Conservation (phyloP, 2,888 invertebrate genomes). For the Andrena flavipes region DNA sequence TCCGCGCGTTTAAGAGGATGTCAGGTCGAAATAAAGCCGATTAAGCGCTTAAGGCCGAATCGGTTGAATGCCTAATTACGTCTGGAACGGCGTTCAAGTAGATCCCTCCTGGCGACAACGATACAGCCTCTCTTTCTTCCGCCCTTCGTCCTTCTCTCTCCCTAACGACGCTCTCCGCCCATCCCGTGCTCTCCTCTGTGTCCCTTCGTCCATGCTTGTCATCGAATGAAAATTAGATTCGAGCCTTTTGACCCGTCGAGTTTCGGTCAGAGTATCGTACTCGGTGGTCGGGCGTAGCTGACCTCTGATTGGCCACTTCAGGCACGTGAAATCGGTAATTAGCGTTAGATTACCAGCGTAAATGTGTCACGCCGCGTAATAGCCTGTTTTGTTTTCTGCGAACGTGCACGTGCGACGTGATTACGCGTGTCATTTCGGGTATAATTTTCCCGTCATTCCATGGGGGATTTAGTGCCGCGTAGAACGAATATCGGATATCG, state of each 20-base stretch:
- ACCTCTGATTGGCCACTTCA: not conserved
- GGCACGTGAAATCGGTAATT: constrained; percentile 21
- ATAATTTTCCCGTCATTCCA: constrained; percentile 26
- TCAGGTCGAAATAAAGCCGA: constrained; percentile 66
- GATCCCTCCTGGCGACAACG: constrained; percentile 34
- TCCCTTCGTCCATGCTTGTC: not conserved
- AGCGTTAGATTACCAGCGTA: constrained; percentile 15
- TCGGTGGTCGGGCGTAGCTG: not conserved
- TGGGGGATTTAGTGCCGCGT: constrained; percentile 22
- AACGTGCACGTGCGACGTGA: constrained; percentile 12
- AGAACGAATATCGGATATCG: constrained; percentile 7
- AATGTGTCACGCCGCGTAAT: constrained; percentile 13
- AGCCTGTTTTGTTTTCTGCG: constrained; percentile 31
- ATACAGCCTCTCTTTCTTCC: not conserved
- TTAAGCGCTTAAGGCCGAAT: constrained; percentile 66
- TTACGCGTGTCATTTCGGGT: constrained; percentile 32
- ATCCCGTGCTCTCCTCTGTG: not conserved
- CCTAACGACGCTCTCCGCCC: not conserved
- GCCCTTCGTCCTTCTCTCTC: not conserved
- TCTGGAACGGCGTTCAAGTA: constrained; percentile 45
- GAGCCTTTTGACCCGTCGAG: not conserved
- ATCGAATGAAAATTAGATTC: not conserved
- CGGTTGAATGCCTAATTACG: constrained; percentile 66
- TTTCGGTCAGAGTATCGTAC: not conserved
- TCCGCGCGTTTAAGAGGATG: constrained; percentile 54